Evolutionary conservation across 2,797 vertebrate genomes (phyloP), one percentile per base, ranked within the genome.

Genomic region (Rhinichthys osculus): DNA sequence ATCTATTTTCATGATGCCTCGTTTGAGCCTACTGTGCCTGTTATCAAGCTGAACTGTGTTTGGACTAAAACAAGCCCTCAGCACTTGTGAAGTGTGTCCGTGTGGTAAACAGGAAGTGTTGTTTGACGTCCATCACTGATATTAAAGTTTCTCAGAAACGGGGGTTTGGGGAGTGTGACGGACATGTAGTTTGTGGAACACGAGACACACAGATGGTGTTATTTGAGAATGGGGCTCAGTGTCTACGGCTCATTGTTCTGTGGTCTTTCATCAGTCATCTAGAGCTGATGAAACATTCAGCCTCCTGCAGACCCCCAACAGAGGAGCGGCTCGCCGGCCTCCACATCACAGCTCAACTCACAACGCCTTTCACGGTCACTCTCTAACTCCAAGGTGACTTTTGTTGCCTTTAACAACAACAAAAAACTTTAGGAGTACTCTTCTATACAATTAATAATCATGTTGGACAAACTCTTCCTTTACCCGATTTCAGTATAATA

Each of bases 201-300:
- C 89, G 54, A 88, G 86, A 87, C 89, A 87, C 89, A 85, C 66
- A 30, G 83, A 35, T 81, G 90, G 82, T 82, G 91, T 90, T 89
- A 93, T 89, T 82, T 89, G 93, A 92, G 91, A 92, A 86, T 84
- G 83, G 66, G 90, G 86, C 87, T 88, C 66, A 89, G 88, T 72
- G 84, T 91, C 91, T 88, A 0, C 64, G 83, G 78, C 78, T 91
- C 74, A 88, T 94, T 94, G 92, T 94, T 81, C 90, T 87, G 73
- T 3, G 85, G 67, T 85, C 91, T 89, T 87, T 93, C 94, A 92
- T 89, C 92, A 79, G 14, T 66, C 14, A 85, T 84, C 44, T 85
- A 16, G 40, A 38, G 66, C 64, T 72, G 78, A 77, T 84, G 83
- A 88, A 78, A 82, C 83, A 78, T 82, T 85, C 73, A 72, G 84